Evolutionary conservation across 2,888 invertebrate species (phyloP), one percentile per base, ranked within the genome.

Genomic region (Phlogophora meticulosa): DNA sequence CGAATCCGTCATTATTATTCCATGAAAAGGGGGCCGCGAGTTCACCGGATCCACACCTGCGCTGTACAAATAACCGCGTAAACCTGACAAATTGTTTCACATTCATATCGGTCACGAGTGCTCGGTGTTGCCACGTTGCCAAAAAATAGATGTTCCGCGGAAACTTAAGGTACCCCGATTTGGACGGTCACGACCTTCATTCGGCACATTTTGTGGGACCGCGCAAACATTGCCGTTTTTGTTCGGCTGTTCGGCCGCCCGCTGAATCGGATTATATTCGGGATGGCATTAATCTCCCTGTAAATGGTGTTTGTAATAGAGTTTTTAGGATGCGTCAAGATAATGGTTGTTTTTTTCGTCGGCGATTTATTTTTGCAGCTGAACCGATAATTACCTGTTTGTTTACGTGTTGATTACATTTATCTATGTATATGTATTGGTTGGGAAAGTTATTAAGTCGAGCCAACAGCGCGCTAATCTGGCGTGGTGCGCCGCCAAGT

Each of bases 41-140:
- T 83, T 75, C 78, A 79, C 78, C 80, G 76, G 79, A 78, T 76
- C 83, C 86, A 85, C 94, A 94, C 94, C 94, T 94, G 94, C 89
- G 90, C 89, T 87, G 85, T 89, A 92, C 92, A 94, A 94, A 94
- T 93, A 93, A 91, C 92, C 93, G 87, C 87, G 90, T 93, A 93
- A 94, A 92, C 92, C 93, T 92, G 92, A 94, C 91, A 94, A 94
- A 94, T 94, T 88, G 93, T 88, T 90, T 89, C 91, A 91, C 94
- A 94, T 94, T 90, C 93, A 91, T 94, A 94, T 92, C 85, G 92
- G 92, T 89, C 92, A 87, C 87, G 87, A 85, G 85, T 86, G 85
- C 78, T 49, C 65, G 62, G 72, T 60, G 76, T 83, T 80, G 85
- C 85, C 81, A 80, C 82, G 87, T 85, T 87, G 84, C 88, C 87